These are phyloP conservation scores for Lepidochitona cinerea DNA, from an alignment of 2,888 invertebrate genomes.

Conservation along the genomic window DNA sequence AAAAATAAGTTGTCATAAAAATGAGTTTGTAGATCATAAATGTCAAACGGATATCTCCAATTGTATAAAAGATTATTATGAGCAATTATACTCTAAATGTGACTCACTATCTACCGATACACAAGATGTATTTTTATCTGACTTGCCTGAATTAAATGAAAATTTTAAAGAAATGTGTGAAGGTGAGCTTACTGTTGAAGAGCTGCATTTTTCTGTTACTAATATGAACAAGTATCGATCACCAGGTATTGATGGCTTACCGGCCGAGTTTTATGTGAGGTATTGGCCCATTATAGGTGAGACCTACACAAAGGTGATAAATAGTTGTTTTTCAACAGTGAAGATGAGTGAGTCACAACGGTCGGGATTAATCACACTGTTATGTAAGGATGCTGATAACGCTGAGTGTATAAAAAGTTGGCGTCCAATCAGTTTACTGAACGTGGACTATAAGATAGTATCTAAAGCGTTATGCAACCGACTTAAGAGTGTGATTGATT, in stretches of 20 bases:
- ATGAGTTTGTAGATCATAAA: no score
- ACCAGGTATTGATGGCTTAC: slow-evolving; percentile 34
- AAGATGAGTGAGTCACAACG: slow-evolving; percentile 18
- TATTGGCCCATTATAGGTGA: slow-evolving; percentile 22
- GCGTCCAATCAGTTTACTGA: slow-evolving; percentile 36
- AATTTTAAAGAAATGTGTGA: slow-evolving; percentile 11
- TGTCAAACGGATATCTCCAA: no score
- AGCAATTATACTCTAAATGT: no score
- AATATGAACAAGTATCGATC: slow-evolving; percentile 25
- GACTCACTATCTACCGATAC: no score
- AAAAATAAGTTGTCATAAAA: no score
- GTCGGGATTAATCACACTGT: slow-evolving; percentile 20
- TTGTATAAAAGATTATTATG: no score
- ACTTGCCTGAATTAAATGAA: slow-evolving; percentile 10
- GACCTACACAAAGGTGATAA: slow-evolving; percentile 9
- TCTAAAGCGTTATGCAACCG: slow-evolving; percentile 33
- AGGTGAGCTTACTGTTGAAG: not conserved
- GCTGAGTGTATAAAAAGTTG: slow-evolving; percentile 31
- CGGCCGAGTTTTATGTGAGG: slow-evolving; percentile 29
- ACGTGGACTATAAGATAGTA: slow-evolving; percentile 37
- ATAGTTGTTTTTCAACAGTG: slow-evolving; percentile 13
- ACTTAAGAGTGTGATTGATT: slow-evolving; percentile 23
- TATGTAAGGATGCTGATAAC: slow-evolving; percentile 33
- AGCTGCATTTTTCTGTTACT: slow-evolving; percentile 19
- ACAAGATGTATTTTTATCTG: no score